Evolutionary conservation across 2,113 vertebrate species (phyloP).

Genomic region (Grus americana): DNA sequence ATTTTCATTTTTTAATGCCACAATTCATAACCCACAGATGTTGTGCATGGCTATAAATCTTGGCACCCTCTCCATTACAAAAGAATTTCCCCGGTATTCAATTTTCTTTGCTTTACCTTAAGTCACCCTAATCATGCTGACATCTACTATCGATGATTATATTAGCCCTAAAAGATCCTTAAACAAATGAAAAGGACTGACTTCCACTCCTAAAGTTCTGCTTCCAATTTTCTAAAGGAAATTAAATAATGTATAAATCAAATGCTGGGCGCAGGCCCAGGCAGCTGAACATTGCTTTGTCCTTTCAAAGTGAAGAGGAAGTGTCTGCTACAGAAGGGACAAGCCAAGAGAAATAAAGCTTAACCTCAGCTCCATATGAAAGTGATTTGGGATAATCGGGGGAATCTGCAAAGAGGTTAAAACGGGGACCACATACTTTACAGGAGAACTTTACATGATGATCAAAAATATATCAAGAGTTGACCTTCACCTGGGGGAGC

Average conservation of each 20-base stretch:
- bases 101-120: slow-evolving; percentile 72
- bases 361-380: slow-evolving; percentile 89
- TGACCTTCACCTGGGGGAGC: slow-evolving; percentile 52
- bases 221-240: slow-evolving; percentile 89
- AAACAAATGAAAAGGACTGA: slow-evolving; percentile 83
- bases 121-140: slow-evolving; percentile 77
- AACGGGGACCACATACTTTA: slow-evolving; percentile 76
- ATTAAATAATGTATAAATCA: slow-evolving; percentile 93
- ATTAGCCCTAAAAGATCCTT: slow-evolving; percentile 78
- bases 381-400: slow-evolving; percentile 85
- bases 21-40: slow-evolving; percentile 5
- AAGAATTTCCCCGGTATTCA: slow-evolving; percentile 31
- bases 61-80: background rate
- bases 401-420: slow-evolving; percentile 77
- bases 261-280: slow-evolving; percentile 76
- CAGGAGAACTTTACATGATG: slow-evolving; percentile 54
- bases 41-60: background rate
- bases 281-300: slow-evolving; percentile 88
- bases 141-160: slow-evolving; percentile 76
- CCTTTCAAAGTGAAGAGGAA: slow-evolving; percentile 86
- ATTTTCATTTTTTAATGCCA: slow-evolving; percentile 18
- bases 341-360: slow-evolving; percentile 91
- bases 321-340: slow-evolving; percentile 82
- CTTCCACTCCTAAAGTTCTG: slow-evolving; percentile 79
- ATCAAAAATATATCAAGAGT: slow-evolving; percentile 45